phyloP scores from a whole-genome alignment of 2,888 invertebrate genomes.

The Pheosia gnoma region DNA sequence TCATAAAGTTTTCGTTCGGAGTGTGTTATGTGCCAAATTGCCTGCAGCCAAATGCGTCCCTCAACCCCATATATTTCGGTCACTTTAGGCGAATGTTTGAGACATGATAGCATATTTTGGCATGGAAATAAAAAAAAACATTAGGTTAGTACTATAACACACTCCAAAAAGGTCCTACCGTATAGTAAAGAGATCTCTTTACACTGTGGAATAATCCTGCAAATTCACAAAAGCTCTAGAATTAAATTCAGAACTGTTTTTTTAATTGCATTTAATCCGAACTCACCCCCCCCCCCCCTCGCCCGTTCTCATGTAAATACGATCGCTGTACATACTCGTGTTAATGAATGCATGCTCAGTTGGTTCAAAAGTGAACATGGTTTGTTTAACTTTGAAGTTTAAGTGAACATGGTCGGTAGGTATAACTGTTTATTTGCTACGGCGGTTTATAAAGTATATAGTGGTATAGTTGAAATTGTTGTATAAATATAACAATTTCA shows the following conservation, averaged over 20 bases:
- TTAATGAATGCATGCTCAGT: slow-evolving; percentile 33
- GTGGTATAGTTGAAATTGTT: background rate
- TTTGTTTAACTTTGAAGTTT: slow-evolving; percentile 31
- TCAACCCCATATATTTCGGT: slow-evolving; percentile 18
- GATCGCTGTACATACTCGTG: slow-evolving; percentile 22
- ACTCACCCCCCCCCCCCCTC: too few species aligned
- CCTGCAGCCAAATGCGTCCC: slow-evolving; percentile 15
- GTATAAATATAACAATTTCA: too few species aligned
- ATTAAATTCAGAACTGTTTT: background rate
- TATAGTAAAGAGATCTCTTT: too few species aligned
- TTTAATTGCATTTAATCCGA: background rate
- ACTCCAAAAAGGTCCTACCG: too few species aligned
- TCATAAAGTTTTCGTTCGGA: slow-evolving; percentile 35
- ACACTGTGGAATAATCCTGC: too few species aligned
- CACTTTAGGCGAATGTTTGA: slow-evolving; percentile 8
- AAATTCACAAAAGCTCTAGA: too few species aligned
- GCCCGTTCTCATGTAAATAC: slow-evolving; percentile 29
- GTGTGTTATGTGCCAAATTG: slow-evolving; percentile 26
- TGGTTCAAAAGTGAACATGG: slow-evolving; percentile 38
- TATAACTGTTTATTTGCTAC: slow-evolving; percentile 34
- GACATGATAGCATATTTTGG: too few species aligned
- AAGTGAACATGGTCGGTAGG: slow-evolving; percentile 34
- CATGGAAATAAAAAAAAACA: too few species aligned
- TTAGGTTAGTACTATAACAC: too few species aligned
- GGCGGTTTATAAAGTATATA: slow-evolving; percentile 33